Evolutionary conservation across 2,888 invertebrate genomes (phyloP).

Genomic region (Diarsia brunnea): DNA sequence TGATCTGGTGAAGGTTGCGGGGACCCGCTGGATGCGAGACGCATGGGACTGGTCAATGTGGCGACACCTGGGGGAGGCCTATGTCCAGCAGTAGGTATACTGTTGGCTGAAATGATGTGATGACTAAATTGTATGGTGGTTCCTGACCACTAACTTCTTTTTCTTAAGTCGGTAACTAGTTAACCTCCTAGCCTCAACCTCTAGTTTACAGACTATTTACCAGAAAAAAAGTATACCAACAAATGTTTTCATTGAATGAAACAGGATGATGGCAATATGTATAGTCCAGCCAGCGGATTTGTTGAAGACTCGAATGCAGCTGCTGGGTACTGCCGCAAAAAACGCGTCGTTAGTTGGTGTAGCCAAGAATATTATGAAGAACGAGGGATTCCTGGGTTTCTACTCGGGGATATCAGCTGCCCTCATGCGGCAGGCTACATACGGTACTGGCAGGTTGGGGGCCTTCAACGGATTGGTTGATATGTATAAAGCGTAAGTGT

Average conservation of each 20-base stretch:
- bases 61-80: too few species aligned
- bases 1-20: too few species aligned
- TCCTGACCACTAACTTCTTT: too few species aligned
- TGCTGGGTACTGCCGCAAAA: slow-evolving; percentile 89
- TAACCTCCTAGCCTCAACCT: background rate
- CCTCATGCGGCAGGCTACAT: slow-evolving; percentile 98
- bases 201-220: background rate
- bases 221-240: background rate
- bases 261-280: slow-evolving; percentile 76
- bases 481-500: slow-evolving; percentile 46
- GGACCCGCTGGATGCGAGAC: too few species aligned
- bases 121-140: too few species aligned
- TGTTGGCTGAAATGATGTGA: too few species aligned
- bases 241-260: background rate
- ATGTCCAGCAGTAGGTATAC: too few species aligned
- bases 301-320: slow-evolving; percentile 81
- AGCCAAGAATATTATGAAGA: slow-evolving; percentile 93
- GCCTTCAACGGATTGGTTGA: slow-evolving; percentile 96
- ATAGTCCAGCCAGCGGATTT: slow-evolving; percentile 80
- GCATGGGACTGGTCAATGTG: too few species aligned
- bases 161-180: too few species aligned
- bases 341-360: slow-evolving; percentile 93
- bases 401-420: slow-evolving; percentile 98
- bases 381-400: slow-evolving; percentile 96
- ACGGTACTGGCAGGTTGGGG: slow-evolving; percentile 98